phyloP scores from a whole-genome alignment of 2,113 vertebrate species.

The Lipotes vexillifer region DNA sequence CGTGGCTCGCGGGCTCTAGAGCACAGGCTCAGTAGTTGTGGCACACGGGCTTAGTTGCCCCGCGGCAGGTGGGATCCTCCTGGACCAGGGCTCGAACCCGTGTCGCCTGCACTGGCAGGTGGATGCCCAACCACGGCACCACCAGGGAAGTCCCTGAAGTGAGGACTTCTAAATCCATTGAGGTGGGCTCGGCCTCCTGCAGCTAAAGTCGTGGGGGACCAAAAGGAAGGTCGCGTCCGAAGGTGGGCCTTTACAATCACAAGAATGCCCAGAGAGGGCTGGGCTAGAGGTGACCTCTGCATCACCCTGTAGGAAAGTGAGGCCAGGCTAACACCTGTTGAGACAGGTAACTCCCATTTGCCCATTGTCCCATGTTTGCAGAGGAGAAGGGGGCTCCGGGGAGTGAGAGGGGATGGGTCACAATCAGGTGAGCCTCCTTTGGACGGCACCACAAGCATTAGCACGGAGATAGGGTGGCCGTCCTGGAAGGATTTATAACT shows the following conservation, averaged over 20 bases:
- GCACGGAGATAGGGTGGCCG: slow-evolving; percentile 25
- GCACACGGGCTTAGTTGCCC: too few relatives aligned
- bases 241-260: background rate
- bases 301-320: slow-evolving; percentile 70
- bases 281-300: slow-evolving; percentile 55
- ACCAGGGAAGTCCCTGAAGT: too few relatives aligned
- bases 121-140: too few relatives aligned
- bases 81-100: too few relatives aligned
- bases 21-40: too few relatives aligned
- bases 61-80: too few relatives aligned
- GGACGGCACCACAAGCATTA: slow-evolving; percentile 39
- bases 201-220: background rate
- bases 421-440: slow-evolving; percentile 53
- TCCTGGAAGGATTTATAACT: slow-evolving; percentile 67
- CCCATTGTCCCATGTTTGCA: slow-evolving; percentile 69
- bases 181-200: background rate
- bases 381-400: slow-evolving; percentile 40
- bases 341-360: slow-evolving; percentile 67
- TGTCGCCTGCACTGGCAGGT: too few relatives aligned
- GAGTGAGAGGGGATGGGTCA: slow-evolving; percentile 54
- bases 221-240: background rate
- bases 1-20: too few relatives aligned
- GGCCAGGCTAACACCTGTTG: slow-evolving; percentile 64
- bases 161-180: background rate
- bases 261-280: slow-evolving; percentile 52